phyloP scores from a whole-genome alignment of 37 sponge, comb jelly and placozoan genomes.

The Oopsacas minuta region DNA sequence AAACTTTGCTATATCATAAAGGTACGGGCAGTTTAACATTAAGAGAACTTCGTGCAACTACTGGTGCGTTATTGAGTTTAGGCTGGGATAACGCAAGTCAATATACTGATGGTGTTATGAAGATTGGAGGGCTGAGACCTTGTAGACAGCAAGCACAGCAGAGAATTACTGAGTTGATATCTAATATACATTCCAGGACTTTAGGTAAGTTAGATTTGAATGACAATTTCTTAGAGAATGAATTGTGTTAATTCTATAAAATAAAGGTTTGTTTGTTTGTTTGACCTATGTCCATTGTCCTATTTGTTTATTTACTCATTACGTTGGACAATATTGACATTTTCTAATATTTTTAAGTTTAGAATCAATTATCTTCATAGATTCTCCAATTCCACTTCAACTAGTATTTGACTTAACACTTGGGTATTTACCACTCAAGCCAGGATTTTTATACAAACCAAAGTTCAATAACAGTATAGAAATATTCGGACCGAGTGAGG shows the following conservation, averaged over 20 bases:
- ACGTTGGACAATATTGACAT: too few relatives aligned
- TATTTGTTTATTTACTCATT: too few relatives aligned
- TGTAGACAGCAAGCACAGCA: slow-evolving; percentile 14
- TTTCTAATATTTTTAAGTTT: too few relatives aligned
- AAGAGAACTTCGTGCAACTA: neutral
- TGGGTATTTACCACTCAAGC: neutral
- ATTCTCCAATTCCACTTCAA: neutral
- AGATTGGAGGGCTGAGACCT: neutral
- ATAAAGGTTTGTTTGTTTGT: too few relatives aligned
- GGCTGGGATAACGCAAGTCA: slow-evolving; percentile 15
- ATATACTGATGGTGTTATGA: slow-evolving; percentile 2
- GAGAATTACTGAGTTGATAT: slow-evolving; percentile 7
- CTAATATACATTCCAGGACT: slow-evolving; percentile 2
- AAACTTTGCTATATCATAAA: neutral
- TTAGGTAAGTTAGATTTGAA: too few relatives aligned
- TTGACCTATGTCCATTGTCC: too few relatives aligned
- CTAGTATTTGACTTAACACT: neutral
- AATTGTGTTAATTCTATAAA: too few relatives aligned
- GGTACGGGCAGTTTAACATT: neutral
- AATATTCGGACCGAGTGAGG: neutral
- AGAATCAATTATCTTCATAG: neutral
- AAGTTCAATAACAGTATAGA: slow-evolving; percentile 4
- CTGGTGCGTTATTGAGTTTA: neutral
- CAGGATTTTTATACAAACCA: slow-evolving; percentile 8
- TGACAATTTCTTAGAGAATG: too few relatives aligned